phyloP scores from a whole-genome alignment of 2,113 vertebrate species.

The Zapus hudsonius region DNA sequence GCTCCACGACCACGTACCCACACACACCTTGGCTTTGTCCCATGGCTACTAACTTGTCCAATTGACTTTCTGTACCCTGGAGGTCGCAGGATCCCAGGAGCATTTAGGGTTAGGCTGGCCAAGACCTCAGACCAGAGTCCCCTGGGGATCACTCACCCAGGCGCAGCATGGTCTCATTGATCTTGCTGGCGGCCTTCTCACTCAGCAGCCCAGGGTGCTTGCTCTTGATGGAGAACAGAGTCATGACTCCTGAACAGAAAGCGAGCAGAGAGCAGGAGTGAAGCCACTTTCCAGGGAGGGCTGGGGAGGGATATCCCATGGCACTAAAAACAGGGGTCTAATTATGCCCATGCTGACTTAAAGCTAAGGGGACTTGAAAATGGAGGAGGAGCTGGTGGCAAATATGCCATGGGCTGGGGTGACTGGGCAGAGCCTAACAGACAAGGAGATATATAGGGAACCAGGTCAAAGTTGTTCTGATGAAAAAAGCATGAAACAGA shows the following conservation, averaged over 20 bases:
- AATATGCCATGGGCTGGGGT: not conserved
- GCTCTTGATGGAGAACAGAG: constrained; percentile 98
- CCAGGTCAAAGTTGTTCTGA: not conserved
- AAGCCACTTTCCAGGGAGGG: not conserved
- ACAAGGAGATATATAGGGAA: not conserved
- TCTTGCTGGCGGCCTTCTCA: constrained; percentile 98
- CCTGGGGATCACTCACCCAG: constrained; percentile 87
- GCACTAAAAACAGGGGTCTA: not conserved
- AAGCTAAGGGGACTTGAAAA: constrained; percentile 2
- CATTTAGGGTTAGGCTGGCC: not conserved
- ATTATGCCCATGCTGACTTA: not conserved
- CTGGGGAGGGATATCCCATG: no score
- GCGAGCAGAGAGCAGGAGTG: constrained; percentile 4
- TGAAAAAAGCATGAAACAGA: not conserved
- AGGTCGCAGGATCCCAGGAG: not conserved
- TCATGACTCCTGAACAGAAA: constrained; percentile 89
- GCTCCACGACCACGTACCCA: not conserved
- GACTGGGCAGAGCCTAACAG: not conserved
- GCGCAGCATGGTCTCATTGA: constrained; percentile 99
- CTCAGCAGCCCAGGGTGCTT: constrained; percentile 97
- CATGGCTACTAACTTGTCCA: not conserved
- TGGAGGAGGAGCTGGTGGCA: not conserved
- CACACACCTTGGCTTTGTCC: not conserved
- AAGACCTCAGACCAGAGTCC: not conserved
- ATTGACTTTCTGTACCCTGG: not conserved